Evolutionary conservation across 2,113 vertebrate genomes (phyloP), one percentile per base, ranked within the genome.

Genomic region (Leptosomus discolor): DNA sequence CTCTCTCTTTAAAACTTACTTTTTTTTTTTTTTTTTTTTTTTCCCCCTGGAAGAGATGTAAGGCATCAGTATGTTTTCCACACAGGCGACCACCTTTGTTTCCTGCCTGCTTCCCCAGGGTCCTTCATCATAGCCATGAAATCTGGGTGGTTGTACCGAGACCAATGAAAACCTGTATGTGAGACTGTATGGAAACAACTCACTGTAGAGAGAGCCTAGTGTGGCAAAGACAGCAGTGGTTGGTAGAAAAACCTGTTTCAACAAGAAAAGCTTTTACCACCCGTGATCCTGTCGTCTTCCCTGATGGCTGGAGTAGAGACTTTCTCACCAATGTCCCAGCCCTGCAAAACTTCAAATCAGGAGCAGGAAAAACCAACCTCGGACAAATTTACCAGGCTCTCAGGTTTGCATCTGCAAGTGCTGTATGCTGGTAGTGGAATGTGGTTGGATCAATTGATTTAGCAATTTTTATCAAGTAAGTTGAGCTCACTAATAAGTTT

Each of bases 141-240:
- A 53, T 75, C 46, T 50, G 22, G 14, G 53, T 45, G 58, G 29
- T 50, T 1, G 0, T 20, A 24, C 3, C 32, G 43, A 48, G 48
- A 61, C 23, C 29, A 8, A 2, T 53, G 34, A 34, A 24, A 70
- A 63, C 21, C 12, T 30, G 12, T 6, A 1, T 23, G 4, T 11
- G 36, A 68, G 57, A 18, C 21, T 18, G 32, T 10, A 20, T 12
- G 32, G 67, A 68, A 43, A 23, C 48, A 58, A 29, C 34, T 39
- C 24, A 4, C 7, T 24, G 23, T n/a, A 7, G 57, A 18, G 26
- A 51, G 58, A 61, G 2, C 39, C 36, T 19, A 3, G 16, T 8
- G 27, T 0, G 3, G 65, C 65, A 60, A 29, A 36, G 46, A 2
- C 21, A 17, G 24, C 0, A 0, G 13, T 61, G 21, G 9, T 16